Conservation (phyloP, 2,113 vertebrate genomes). For the Zosterops lateralis region DNA sequence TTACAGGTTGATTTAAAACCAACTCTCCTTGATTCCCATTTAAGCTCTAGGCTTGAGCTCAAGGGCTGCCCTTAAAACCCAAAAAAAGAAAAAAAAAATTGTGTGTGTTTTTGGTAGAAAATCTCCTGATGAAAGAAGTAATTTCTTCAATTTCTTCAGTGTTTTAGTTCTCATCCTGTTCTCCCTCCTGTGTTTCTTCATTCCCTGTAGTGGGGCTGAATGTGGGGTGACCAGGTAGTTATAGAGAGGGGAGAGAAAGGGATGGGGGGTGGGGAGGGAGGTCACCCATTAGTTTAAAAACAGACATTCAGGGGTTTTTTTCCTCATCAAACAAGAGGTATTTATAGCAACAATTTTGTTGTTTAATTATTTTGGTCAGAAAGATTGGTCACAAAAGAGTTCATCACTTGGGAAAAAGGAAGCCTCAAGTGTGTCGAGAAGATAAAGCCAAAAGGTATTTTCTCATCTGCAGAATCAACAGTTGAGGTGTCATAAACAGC, state of each 20-base stretch:
- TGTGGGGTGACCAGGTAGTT: neutral
- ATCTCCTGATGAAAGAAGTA: neutral
- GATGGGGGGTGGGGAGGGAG: fast-evolving
- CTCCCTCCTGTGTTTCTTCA: neutral
- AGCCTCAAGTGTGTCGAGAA: neutral
- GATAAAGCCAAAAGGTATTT: neutral
- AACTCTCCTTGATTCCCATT: neutral
- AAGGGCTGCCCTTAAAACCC: neutral
- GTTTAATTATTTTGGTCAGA: neutral
- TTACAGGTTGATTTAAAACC: neutral
- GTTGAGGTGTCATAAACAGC: neutral
- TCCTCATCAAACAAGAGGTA: neutral
- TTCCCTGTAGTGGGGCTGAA: neutral
- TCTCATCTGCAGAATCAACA: neutral
- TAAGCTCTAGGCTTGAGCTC: neutral
- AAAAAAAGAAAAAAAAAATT: neutral
- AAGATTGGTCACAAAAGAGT: neutral
- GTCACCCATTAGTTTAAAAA: neutral
- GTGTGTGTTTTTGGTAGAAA: neutral
- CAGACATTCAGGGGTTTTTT: fast-evolving
- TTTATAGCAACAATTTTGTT: neutral
- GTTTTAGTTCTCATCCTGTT: neutral
- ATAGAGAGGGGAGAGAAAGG: neutral
- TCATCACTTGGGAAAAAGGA: neutral
- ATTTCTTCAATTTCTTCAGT: neutral